Evolutionary conservation across 1,140 invertebrate species (phyloP).

Genomic region (Drosophila pseudoananassae): DNA sequence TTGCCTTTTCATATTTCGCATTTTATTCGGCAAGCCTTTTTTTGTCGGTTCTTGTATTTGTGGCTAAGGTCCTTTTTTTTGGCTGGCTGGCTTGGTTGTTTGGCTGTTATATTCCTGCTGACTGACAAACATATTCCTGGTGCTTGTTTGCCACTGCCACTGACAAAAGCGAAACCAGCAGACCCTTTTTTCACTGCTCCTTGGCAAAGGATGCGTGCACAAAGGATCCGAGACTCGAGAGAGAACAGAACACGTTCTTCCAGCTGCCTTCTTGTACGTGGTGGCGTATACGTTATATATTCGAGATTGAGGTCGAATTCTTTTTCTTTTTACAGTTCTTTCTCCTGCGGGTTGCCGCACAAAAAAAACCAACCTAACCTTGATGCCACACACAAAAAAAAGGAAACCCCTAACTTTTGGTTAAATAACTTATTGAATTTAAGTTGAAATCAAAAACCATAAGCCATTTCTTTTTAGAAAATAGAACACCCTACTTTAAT

Average conservation of each 20-base stretch:
- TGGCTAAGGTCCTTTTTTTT: slow-evolving; percentile 19
- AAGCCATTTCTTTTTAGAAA: not conserved
- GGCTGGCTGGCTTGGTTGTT: slow-evolving; percentile 6
- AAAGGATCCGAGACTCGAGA: slow-evolving; percentile 21
- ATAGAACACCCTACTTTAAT: no score
- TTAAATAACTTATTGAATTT: slow-evolving; percentile 6
- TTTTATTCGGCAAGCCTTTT: slow-evolving; percentile 14
- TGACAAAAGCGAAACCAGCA: slow-evolving; percentile 18
- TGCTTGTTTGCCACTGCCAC: slow-evolving; percentile 24
- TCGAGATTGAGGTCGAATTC: slow-evolving; percentile 20
- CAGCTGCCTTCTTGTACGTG: slow-evolving; percentile 25
- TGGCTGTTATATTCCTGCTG: slow-evolving; percentile 16
- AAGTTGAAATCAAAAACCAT: not conserved
- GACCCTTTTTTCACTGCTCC: slow-evolving; percentile 22
- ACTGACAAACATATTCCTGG: slow-evolving; percentile 61
- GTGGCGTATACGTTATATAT: slow-evolving; percentile 31
- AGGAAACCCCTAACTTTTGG: no score
- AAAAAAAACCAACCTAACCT: not conserved
- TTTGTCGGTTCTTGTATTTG: slow-evolving; percentile 30
- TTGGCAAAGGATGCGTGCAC: slow-evolving; percentile 35
- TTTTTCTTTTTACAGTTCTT: not conserved
- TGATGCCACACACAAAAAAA: no score
- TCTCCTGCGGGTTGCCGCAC: not conserved
- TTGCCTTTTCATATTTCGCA: slow-evolving; percentile 61
- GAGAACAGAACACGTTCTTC: slow-evolving; percentile 32